A percentile compares a stretch with the other conserved stretches of the same genome.
phyloP scores from a whole-genome alignment of 2,113 vertebrate genomes.

The Felis catus region DNA sequence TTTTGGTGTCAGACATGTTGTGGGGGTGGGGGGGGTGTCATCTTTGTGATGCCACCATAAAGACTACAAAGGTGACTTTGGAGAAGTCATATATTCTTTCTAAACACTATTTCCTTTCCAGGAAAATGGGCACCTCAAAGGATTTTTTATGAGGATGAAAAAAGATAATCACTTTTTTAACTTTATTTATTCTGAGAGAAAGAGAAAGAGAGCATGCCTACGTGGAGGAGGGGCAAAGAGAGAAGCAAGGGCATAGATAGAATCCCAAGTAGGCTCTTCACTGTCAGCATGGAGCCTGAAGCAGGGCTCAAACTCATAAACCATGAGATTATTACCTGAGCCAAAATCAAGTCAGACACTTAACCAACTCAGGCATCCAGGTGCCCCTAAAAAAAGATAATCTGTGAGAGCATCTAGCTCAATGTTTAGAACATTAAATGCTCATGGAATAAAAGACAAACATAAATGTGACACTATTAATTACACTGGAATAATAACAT shows the following conservation, averaged over 20 bases:
- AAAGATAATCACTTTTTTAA: not conserved
- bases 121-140: not conserved
- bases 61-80: not conserved
- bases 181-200: too few species aligned
- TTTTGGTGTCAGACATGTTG: not conserved
- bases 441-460: not conserved
- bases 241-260: too few species aligned
- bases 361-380: too few species aligned
- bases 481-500: not conserved
- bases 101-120: not conserved
- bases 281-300: too few species aligned
- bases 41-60: not conserved
- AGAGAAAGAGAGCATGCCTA: too few species aligned
- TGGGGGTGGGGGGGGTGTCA: not conserved
- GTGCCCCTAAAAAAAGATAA: not conserved
- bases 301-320: too few species aligned
- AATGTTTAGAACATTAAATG: not conserved
- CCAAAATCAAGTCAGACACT: too few species aligned
- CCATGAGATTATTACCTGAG: too few species aligned
- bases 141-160: not conserved
- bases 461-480: not conserved
- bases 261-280: too few species aligned
- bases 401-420: not conserved
- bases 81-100: not conserved
- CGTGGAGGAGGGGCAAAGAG: too few species aligned